Conservation (phyloP, 2,888 invertebrate species). For the Hypomecis punctinalis region DNA sequence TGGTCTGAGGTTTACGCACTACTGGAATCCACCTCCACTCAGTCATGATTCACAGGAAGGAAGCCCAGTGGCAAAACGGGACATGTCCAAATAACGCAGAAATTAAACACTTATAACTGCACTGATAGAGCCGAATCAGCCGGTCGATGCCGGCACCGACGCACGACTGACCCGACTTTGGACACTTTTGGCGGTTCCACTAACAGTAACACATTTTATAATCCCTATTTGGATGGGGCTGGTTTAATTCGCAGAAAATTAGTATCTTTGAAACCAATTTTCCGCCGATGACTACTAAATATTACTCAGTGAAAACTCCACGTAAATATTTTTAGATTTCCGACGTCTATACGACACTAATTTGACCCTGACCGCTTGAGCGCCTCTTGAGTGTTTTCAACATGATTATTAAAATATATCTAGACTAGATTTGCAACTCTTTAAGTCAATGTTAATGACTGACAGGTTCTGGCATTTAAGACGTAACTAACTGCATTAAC, state of each 20-base stretch:
- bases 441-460: not conserved
- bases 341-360: not conserved
- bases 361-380: constrained; percentile 9
- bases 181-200: constrained; percentile 59
- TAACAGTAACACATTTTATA: constrained; percentile 14
- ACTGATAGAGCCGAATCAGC: constrained; percentile 65
- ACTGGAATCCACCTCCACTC: constrained; percentile 66
- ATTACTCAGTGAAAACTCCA: not conserved
- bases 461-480: not conserved
- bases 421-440: constrained; percentile 5
- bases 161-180: constrained; percentile 59
- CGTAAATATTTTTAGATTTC: constrained; percentile 13
- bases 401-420: not conserved
- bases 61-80: constrained; percentile 72
- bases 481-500: no score
- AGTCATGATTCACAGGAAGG: constrained; percentile 80
- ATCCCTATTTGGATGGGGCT: constrained; percentile 21
- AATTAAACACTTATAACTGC: constrained; percentile 60
- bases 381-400: constrained; percentile 4
- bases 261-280: constrained; percentile 10
- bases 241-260: constrained; percentile 32
- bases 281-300: not conserved
- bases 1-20: constrained; percentile 60
- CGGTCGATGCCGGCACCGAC: constrained; percentile 76
- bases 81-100: constrained; percentile 68